A percentile compares a stretch with the other conserved stretches of the same genome.
phyloP scores from a whole-genome alignment of 2,797 vertebrate species.

The Eurystomus glaucurus region DNA sequence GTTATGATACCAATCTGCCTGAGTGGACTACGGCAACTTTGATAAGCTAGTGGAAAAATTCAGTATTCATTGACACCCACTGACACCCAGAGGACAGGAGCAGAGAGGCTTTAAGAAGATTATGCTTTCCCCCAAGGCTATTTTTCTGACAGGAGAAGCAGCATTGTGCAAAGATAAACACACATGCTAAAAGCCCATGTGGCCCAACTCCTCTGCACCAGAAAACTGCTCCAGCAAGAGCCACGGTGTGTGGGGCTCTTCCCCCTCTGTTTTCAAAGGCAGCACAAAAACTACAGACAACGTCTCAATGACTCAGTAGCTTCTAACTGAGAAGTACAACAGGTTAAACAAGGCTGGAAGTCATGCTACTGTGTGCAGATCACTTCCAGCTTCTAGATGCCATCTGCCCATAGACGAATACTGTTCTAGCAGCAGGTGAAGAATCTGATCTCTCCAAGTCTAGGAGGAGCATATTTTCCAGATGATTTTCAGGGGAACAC shows the following conservation, averaged over 20 bases:
- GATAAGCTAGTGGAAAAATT: not conserved
- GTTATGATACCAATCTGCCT: not conserved
- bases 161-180: accelerated
- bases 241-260: not conserved
- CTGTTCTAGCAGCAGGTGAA: not conserved
- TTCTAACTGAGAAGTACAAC: not conserved
- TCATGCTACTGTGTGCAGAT: not conserved
- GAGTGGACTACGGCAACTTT: not conserved
- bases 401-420: not conserved
- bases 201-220: not conserved
- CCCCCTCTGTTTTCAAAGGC: not conserved
- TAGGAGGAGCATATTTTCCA: not conserved
- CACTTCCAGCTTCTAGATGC: not conserved
- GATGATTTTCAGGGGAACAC: not conserved
- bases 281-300: not conserved
- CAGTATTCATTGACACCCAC: not conserved
- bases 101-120: not conserved
- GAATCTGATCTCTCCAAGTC: not conserved
- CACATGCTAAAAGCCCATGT: accelerated
- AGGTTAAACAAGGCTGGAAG: not conserved
- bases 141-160: not conserved
- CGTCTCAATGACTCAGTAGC: not conserved
- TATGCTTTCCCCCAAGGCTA: not conserved
- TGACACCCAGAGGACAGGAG: not conserved
- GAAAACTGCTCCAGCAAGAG: not conserved